These are phyloP conservation scores for Spermophilus dauricus DNA, from an alignment of 2,113 vertebrate genomes.

Conservation along the genomic window DNA sequence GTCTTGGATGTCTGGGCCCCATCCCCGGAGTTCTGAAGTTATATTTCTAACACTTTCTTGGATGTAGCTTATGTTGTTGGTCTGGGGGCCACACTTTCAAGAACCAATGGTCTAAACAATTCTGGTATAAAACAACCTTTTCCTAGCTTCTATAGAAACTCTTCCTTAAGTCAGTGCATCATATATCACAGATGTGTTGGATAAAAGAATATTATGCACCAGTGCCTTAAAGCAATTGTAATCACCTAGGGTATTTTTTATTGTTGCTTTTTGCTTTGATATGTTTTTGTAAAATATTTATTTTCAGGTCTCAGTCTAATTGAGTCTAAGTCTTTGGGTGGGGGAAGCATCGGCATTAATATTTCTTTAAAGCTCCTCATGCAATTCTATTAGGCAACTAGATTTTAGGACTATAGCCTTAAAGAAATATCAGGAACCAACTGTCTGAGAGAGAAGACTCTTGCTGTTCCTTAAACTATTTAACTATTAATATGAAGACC, in stretches of 20 bases:
- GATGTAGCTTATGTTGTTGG: not conserved
- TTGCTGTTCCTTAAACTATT: constrained; percentile 3
- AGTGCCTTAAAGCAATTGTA: not conserved
- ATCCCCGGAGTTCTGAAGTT: not conserved
- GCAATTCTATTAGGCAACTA: not conserved
- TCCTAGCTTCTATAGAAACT: not conserved
- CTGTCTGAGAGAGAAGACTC: not conserved
- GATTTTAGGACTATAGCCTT: constrained; percentile 9
- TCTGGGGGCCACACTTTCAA: not conserved
- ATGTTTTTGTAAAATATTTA: constrained; percentile 18
- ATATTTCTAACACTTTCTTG: not conserved
- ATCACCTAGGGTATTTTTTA: not conserved
- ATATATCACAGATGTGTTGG: not conserved
- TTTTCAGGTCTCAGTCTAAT: not conserved
- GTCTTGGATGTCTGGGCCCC: not conserved
- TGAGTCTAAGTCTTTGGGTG: not conserved
- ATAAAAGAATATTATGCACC: not conserved
- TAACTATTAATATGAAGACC: not conserved
- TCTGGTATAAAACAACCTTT: not conserved
- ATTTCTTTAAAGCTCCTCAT: not conserved
- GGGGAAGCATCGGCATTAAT: not conserved
- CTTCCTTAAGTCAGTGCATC: not conserved
- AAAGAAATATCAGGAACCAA: constrained; percentile 23
- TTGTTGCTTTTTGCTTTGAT: not conserved
- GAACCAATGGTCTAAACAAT: not conserved